Base-by-base conservation (phyloP, 2,888 invertebrate species). In the Malthinus seriepunctatus region DNA sequence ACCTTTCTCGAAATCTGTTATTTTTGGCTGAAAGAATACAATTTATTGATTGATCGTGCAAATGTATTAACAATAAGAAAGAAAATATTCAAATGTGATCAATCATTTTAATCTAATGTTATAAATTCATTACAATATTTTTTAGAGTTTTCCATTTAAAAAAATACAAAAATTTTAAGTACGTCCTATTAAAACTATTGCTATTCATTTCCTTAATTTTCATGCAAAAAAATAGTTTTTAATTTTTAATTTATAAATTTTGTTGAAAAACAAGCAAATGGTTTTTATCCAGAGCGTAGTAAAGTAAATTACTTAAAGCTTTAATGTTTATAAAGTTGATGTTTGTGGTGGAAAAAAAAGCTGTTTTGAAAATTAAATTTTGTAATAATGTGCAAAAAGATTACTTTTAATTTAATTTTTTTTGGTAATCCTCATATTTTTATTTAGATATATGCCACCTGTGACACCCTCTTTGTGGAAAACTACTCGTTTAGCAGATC, bases 401-500 rank as follows among this genome's bases (percentile, higher is more conserved):
- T n/a, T n/a, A n/a, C n/a, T n/a, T 23, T 23, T 23, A 23, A 23
- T 23, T 23, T 23, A 23, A 23, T 3, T 3, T 23, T 2, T 23
- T 23, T 23, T 23, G 23, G 23, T 23, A 23, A 23, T 23, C 23
- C 23, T 23, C 5, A 5, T 23, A 23, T 23, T 23, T 23, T 23
- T 23, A 23, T 23, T 5, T 75, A 89, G 89, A 76, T 96, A 95
- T 80, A 95, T 95, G 94, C 95, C 95, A 62, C 95, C 96, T 67
- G 93, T 94, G 76, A 93, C 93, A 57, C 94, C 95, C 61, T 91
- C 92, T 67, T 88, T 90, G 79, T 93, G 95, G 95, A 86, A 88
- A 60, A 88, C 87, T 71, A 87, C 88, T 67, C 88, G 89, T 57
- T 81, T 88, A 73, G 93, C 93, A 67, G 92, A 93, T 80, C 85